Evolutionary conservation across 2,888 invertebrate genomes (phyloP).

Genomic region (Amiota communis): DNA sequence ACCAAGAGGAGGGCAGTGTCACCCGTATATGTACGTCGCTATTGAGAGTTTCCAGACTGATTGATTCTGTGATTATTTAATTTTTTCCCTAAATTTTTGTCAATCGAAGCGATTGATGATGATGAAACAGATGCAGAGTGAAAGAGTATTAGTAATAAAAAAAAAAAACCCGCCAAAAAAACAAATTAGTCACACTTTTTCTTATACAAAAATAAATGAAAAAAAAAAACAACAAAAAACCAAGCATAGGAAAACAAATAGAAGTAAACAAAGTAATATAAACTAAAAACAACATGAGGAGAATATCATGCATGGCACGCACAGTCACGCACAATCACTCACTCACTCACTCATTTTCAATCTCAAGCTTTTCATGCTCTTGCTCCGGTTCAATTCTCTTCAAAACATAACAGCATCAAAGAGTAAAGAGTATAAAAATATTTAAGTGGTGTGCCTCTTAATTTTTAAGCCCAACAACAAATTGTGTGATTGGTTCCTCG

Average conservation of each 20-base stretch:
- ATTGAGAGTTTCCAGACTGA: no score
- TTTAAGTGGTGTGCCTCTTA: no score
- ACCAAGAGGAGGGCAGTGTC: no score
- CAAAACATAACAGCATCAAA: no score
- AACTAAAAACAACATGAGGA: not conserved
- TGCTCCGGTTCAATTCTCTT: not conserved
- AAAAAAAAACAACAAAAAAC: not conserved
- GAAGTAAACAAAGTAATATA: not conserved
- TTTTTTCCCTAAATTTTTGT: no score
- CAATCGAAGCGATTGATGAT: no score
- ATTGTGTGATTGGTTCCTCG: no score
- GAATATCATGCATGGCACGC: not conserved
- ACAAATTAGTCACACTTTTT: conserved; percentile 6
- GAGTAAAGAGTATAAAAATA: no score
- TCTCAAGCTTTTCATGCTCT: not conserved
- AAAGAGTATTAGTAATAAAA: not conserved
- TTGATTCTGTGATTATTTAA: no score
- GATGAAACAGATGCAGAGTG: no score
- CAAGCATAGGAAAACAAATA: not conserved
- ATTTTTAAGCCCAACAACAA: no score
- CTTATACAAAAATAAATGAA: not conserved
- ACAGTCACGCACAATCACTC: not conserved
- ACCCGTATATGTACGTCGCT: no score
- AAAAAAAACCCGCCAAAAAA: not conserved
- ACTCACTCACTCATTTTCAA: not conserved